Evolutionary conservation across 2,113 vertebrate genomes (phyloP).

Genomic region (Sinosuthora webbiana): DNA sequence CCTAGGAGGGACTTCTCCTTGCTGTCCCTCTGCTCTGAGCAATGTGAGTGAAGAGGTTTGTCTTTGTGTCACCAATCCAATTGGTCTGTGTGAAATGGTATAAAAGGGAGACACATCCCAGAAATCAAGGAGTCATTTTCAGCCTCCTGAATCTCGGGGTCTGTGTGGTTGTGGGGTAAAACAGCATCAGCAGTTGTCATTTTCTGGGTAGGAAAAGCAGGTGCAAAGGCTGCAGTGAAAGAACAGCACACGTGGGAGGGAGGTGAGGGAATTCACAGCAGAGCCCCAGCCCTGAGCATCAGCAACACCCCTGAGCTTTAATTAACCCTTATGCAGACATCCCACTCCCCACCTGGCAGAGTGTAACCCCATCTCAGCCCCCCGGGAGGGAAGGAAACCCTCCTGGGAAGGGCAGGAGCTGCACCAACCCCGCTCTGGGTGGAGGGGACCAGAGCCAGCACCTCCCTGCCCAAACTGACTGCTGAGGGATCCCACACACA

Average conservation of each 20-base stretch:
- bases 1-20: no score
- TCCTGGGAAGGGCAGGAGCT: rapidly evolving
- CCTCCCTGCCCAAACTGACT: neutral
- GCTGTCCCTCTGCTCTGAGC: no score
- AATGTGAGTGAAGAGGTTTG: no score
- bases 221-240: neutral
- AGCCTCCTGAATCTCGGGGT: no score
- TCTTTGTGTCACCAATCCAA: no score
- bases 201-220: neutral
- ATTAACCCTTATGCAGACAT: no score
- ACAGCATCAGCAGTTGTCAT: no score
- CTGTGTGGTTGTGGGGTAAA: no score
- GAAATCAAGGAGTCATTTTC: no score
- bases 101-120: no score
- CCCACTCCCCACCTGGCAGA: neutral
- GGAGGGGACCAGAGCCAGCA: neutral
- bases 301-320: neutral
- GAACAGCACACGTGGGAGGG: rapidly evolving
- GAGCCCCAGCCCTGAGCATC: neutral
- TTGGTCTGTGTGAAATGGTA: no score
- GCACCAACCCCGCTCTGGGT: rapidly evolving
- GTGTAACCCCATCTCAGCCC: neutral
- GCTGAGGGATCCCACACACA: neutral
- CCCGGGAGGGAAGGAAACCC: neutral
- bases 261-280: neutral